These are phyloP conservation scores for Cerastis leucographa DNA, from an alignment of 2,888 invertebrate species.

Conservation along the genomic window DNA sequence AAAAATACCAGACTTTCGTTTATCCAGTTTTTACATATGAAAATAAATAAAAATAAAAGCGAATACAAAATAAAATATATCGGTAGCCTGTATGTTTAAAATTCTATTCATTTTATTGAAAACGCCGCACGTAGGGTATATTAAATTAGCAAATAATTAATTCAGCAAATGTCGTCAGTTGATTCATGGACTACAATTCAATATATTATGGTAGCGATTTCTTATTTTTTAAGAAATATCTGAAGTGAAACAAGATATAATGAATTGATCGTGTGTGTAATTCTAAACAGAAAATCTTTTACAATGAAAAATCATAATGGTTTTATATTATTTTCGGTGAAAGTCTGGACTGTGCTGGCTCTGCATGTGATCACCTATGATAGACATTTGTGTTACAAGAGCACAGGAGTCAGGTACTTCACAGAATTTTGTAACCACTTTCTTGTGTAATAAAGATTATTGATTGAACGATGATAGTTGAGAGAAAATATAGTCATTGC, in stretches of 20 bases:
- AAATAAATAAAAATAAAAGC: neutral
- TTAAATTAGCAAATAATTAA: too few relatives aligned
- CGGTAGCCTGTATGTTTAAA: neutral
- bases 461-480: neutral
- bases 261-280: neutral
- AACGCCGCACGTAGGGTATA: constrained; percentile 14
- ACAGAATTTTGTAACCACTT: too few relatives aligned
- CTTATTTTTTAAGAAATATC: constrained; percentile 1
- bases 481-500: neutral
- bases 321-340: neutral
- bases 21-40: neutral
- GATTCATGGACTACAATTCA: constrained; percentile 30
- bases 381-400: too few relatives aligned
- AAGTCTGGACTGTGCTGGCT: neutral
- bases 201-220: constrained; percentile 10
- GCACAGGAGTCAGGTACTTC: too few relatives aligned
- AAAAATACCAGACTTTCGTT: neutral
- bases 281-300: neutral
- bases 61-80: constrained; percentile 16
- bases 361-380: too few relatives aligned
- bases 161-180: constrained; percentile 22
- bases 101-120: constrained; percentile 14
- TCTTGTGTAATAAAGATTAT: too few relatives aligned
- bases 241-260: constrained; percentile 24
- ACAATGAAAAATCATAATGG: neutral